Base-by-base conservation (phyloP, 2,797 vertebrate genomes). In the Pteropus rufus region DNA sequence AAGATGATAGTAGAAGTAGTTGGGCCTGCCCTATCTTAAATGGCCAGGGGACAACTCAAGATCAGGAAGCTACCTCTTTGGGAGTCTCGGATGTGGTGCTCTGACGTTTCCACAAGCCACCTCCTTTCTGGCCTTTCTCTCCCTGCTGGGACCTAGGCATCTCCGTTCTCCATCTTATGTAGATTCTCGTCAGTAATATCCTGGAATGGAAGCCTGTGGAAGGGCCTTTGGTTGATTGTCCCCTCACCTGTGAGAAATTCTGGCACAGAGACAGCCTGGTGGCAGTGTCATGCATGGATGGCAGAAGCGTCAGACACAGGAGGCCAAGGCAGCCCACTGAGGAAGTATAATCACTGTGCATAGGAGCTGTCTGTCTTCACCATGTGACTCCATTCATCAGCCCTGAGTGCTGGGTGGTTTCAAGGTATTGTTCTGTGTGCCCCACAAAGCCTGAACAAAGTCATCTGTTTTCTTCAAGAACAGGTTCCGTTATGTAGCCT, bases 11-110 rank as follows among this genome's bases (percentile, higher is more conserved):
- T 89, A 76, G 91, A 92, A 90, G 89, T 82, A 95, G 89, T 49
- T 81, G 65, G 85, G 79, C 82, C 90, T 82, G 76, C 84, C 54
- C 36, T 58, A 15, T 64, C 64, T 81, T 70, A 21, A 46, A 5
- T 65, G 44, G 58, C 44, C 34, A 2, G 62, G 15, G 15, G 10
- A 56, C 65, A 56, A 76, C 54, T 96, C 44, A 54, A 82, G 87
- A 85, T 94, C 49, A 62, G 96, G 90, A 96, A 92, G 77, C 90
- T 94, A 19, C 94, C 73, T 91, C 95, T 87, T 41, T 58, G 75
- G 95, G 76, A 83, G 75, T 95, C 94, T 82, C 4, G 36, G 79
- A 69, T 36, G 89, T 73, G 82, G 91, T 96, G 93, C 90, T 97
- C 44, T 76, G 49, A 94, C 10, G 86, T 81, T 65, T 81, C 93